Base-by-base conservation (phyloP, 2,113 vertebrate species). In the Psilopogon haemacephalus region DNA sequence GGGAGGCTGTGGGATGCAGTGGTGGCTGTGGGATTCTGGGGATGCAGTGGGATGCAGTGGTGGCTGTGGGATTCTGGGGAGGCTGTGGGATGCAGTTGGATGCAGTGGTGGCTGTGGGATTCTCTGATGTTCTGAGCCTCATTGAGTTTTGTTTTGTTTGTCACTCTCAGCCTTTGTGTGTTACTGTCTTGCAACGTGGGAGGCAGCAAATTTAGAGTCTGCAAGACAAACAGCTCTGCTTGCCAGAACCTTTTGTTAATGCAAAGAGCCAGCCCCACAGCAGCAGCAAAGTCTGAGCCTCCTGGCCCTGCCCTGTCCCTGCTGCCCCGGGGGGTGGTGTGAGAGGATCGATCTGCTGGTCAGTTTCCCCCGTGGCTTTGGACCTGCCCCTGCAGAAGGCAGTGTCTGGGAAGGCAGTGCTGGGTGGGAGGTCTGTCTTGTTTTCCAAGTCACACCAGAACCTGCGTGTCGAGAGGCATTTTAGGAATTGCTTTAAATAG, bases 341-440 rank as follows among this genome's bases (percentile, higher is more conserved):
- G 48, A 35, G 72, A 50, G 82, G 13, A n/a, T n/a, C 60, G 10
- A 8, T 56, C 38, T 54, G 38, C 67, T 35, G 50, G 9, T 55
- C 40, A 0, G 11, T 5, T 7, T 12, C 12, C 30, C 65, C 48
- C 3, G 23, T 7, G 52, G 35, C 35, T 85, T 28, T 20, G 6
- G 38, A 30, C 14, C 67, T 68, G 62, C 74, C 48, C 32, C 0
- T 8, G 62, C 52, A n/a, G 82, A 28, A 70, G 5, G 55, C 72
- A 24, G 5, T 0, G 4, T 19, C 76, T 33, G 64, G 58, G 68
- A 4, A 37, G 46, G 5, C 24, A 5, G 44, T 0, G 1, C 5
- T 1, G 0, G 2, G 15, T 20, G 50, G 27, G 18, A 24, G 2
- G 7, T 7, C 33, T 8, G 6, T 19, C 54, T 78, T 37, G 2